These are phyloP conservation scores for Panorpa germanica DNA, from an alignment of 2,888 invertebrate genomes.

Conservation along the genomic window DNA sequence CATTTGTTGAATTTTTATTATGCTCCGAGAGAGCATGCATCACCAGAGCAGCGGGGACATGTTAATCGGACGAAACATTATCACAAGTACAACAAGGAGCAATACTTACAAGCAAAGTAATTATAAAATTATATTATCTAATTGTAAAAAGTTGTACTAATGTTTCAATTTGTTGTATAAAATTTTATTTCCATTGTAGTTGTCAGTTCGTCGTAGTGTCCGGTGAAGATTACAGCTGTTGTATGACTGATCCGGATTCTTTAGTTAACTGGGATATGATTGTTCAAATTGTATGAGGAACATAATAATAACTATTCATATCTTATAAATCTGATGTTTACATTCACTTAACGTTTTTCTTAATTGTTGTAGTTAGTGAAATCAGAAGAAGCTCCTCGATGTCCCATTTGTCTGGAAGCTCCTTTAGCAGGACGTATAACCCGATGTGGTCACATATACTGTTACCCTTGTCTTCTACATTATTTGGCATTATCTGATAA, in stretches of 20 bases:
- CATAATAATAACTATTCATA: background rate
- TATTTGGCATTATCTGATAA: slow-evolving; percentile 76
- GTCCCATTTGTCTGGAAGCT: slow-evolving; percentile 82
- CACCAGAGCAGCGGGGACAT: slow-evolving; percentile 14
- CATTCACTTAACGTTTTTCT: slow-evolving; percentile 2
- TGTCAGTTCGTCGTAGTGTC: slow-evolving; percentile 89
- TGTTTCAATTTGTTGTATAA: slow-evolving; percentile 5
- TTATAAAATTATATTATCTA: slow-evolving; percentile 15
- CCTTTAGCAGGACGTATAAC: slow-evolving; percentile 84
- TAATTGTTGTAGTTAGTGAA: background rate
- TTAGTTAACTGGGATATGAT: slow-evolving; percentile 83
- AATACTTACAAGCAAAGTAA: slow-evolving; percentile 88
- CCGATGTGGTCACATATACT: slow-evolving; percentile 87
- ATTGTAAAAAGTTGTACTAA: slow-evolving; percentile 4
- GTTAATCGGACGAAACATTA: slow-evolving; percentile 25
- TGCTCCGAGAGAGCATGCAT: slow-evolving; percentile 35
- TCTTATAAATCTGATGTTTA: slow-evolving; percentile 2
- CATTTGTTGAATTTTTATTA: slow-evolving; percentile 88
- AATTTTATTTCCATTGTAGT: slow-evolving; percentile 27
- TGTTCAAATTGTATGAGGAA: slow-evolving; percentile 89
- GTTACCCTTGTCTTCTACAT: slow-evolving; percentile 90
- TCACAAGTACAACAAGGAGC: slow-evolving; percentile 78
- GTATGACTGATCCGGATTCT: slow-evolving; percentile 68
- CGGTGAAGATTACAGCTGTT: slow-evolving; percentile 57
- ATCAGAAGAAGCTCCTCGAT: slow-evolving; percentile 53